Percentiles rank a stretch among this genome's conserved stretches.
Conservation (phyloP, 1,140 invertebrate species). For the Drosophila persimilis region DNA sequence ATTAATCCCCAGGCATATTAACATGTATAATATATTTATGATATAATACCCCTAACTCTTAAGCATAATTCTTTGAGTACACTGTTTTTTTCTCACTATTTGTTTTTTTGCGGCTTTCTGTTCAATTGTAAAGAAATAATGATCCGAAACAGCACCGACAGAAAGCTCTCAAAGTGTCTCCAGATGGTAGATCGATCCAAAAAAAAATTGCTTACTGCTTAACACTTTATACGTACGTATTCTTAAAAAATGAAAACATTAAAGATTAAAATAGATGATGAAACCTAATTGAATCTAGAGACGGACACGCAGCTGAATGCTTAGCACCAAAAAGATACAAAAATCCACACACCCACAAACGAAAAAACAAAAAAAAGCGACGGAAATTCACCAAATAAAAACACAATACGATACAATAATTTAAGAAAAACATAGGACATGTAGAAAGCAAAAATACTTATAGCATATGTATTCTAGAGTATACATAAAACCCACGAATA, state of each 20-base stretch:
- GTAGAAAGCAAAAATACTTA: slow-evolving; percentile 51
- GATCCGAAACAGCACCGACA: slow-evolving; percentile 1
- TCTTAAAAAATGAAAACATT: slow-evolving; percentile 31
- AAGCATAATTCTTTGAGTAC: slow-evolving; percentile 23
- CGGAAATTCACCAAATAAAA: slow-evolving; percentile 15
- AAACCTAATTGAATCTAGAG: slow-evolving; percentile 57
- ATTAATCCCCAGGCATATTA: slow-evolving; percentile 15
- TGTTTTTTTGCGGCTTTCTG: slow-evolving; percentile 2
- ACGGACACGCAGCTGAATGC: slow-evolving; percentile 74
- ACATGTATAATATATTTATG: slow-evolving; percentile 50
- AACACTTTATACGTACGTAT: slow-evolving; percentile 43
- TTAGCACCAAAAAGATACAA: slow-evolving; percentile 78
- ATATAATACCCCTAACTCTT: slow-evolving; percentile 19
- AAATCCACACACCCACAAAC: slow-evolving; percentile 56
- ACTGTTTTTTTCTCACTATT: slow-evolving; percentile 16
- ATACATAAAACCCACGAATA: slow-evolving; percentile 39
- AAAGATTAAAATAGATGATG: slow-evolving; percentile 13
- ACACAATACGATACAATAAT: slow-evolving; percentile 27
- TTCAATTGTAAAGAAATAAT: slow-evolving; percentile 31
- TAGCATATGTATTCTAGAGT: slow-evolving; percentile 29
- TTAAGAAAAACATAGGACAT: slow-evolving; percentile 48
- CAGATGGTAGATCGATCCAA: slow-evolving; percentile 9
- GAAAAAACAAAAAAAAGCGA: slow-evolving; percentile 50
- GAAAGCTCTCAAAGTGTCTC: slow-evolving; percentile 22
- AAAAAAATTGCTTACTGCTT: slow-evolving; percentile 43